Base-by-base conservation (phyloP, 2,888 invertebrate genomes). In the Alviniconcha strummeri region DNA sequence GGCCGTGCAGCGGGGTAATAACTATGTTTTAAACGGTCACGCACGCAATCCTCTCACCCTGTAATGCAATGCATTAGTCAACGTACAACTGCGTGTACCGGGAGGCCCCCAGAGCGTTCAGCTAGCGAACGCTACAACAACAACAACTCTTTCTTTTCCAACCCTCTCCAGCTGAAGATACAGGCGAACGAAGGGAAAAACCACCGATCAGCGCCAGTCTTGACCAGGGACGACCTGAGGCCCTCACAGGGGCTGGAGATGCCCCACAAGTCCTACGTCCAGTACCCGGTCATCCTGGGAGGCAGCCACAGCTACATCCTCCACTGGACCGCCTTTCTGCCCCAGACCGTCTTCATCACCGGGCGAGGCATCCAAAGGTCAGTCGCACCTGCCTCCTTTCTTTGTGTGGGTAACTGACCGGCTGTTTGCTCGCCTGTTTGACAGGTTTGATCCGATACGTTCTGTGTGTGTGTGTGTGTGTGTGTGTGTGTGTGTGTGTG, bases 231-330 rank as follows among this genome's bases (percentile, higher is more conserved):
- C 57, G 76, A 76, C 19, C 19, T 76, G 19, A 76, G 76, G 56
- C 76, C 76, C 76, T 56, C 11, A 56, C 57, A 76, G 56, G 76
- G 76, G 8, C 11, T 76, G 57, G 56, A 57, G 76, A 76, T 57
- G 76, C 76, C 76, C 57, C 57, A 57, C 57, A 57, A 19, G 19
- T 8, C 17, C 56, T 76, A 76, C 76, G 17, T 57, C n/a, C 76
- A 76, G 76, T 76, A 17, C 76, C 76, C 76, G 11, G 87, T 87
- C 75, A 84, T 87, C 11, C 81, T 88, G 15, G 87, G 88, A 5
- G 89, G 88, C 15, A 82, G 78, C 36, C 80, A 87, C 56, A 88
- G 86, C 80, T 89, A 88, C 84, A 88, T 85, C 0, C 74, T 89
- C 2, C 87, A 88, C 80, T 89, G 87, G 87, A 84, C 78, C 5